Evolutionary conservation across 2,888 invertebrate genomes (phyloP).

Genomic region (Geophilus truncorum): DNA sequence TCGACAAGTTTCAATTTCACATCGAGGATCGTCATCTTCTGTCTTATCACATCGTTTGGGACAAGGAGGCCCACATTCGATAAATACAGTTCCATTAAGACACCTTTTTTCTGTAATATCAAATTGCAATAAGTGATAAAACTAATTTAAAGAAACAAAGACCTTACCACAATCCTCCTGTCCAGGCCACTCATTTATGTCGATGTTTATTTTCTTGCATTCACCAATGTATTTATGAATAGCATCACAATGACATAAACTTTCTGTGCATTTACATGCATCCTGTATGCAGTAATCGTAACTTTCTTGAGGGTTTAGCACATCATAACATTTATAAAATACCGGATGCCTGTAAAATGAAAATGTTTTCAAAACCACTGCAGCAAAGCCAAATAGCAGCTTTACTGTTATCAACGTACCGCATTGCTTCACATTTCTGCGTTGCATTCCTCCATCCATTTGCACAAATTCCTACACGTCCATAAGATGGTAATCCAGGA

Average conservation of each 20-base stretch:
- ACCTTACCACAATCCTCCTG: background rate
- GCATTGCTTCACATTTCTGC: background rate
- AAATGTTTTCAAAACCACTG: background rate
- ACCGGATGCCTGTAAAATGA: background rate
- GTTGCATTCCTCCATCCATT: background rate
- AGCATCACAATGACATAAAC: conserved; percentile 17
- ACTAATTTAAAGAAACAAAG: background rate
- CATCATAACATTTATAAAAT: conserved; percentile 4
- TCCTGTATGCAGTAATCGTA: background rate
- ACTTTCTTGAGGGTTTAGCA: background rate
- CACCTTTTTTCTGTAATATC: background rate
- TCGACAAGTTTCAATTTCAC: background rate
- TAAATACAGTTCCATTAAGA: conserved; percentile 7
- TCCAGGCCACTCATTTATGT: background rate
- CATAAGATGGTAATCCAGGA: background rate
- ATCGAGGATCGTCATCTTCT: background rate
- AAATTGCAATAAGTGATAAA: background rate
- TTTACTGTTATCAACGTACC: background rate
- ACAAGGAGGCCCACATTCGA: background rate
- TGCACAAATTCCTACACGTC: background rate
- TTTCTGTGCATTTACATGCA: background rate
- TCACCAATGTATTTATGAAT: conserved; percentile 10
- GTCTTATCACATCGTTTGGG: background rate
- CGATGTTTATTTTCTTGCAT: background rate
- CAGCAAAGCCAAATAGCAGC: background rate